phyloP scores from a whole-genome alignment of 2,888 invertebrate genomes.

The Clunio marinus region DNA sequence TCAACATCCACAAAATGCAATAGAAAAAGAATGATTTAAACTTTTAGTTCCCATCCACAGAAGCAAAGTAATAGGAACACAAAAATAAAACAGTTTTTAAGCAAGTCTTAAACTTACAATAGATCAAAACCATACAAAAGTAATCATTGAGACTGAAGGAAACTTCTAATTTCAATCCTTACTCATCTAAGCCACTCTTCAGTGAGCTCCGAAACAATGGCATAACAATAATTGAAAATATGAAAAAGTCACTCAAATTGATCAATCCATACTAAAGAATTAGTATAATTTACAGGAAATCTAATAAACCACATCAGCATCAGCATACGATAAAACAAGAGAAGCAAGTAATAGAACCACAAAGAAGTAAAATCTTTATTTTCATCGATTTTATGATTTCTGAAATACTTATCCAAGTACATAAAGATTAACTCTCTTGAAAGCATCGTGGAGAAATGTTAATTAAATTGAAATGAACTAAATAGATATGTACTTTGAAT shows the following conservation, averaged over 20 bases:
- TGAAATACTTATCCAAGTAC: background rate
- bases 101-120: slow-evolving; percentile 1
- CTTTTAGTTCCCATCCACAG: slow-evolving; percentile 30
- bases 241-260: background rate
- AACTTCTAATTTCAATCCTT: background rate
- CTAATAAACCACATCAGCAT: background rate
- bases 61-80: background rate
- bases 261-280: background rate
- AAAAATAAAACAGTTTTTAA: background rate
- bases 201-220: background rate
- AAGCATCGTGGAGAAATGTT: background rate
- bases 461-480: background rate
- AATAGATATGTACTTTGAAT: too few relatives aligned
- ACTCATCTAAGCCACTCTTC: background rate
- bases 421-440: background rate
- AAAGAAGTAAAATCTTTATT: background rate
- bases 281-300: background rate
- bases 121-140: too few relatives aligned
- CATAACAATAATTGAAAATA: too few relatives aligned
- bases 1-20: slow-evolving; percentile 33
- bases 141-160: background rate
- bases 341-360: background rate
- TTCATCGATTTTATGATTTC: background rate
- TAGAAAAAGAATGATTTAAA: slow-evolving; percentile 33
- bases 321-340: background rate